Evolutionary conservation across 2,797 vertebrate genomes (phyloP).

Genomic region (Pitangus sulphuratus): DNA sequence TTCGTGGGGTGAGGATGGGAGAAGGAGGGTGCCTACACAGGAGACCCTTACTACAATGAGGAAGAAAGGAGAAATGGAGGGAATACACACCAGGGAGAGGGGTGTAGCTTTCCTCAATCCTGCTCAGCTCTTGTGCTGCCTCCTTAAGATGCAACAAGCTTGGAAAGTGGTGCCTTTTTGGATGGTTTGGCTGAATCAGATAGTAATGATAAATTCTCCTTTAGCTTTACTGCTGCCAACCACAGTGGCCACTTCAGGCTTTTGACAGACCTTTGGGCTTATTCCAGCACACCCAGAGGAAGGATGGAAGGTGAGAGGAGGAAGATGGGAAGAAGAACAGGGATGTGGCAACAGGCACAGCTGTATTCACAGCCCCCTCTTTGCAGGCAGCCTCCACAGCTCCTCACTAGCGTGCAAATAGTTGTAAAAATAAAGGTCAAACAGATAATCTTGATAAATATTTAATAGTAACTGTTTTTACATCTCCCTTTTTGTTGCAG

Average conservation of each 20-base stretch:
- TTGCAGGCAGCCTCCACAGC: neutral
- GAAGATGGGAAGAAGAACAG: neutral
- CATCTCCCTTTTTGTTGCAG: constrained; percentile 1
- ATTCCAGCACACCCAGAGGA: neutral
- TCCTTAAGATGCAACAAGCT: neutral
- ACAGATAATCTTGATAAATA: constrained; percentile 64
- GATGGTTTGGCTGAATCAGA: neutral
- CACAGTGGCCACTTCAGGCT: neutral
- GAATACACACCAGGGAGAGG: neutral
- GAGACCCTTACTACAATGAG: neutral
- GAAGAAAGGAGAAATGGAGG: neutral
- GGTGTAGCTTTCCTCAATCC: neutral
- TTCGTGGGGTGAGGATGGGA: neutral
- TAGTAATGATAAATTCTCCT: neutral
- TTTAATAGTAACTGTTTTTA: constrained; percentile 52
- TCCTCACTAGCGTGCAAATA: neutral
- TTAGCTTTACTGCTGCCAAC: neutral
- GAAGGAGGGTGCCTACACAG: neutral
- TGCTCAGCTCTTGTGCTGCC: neutral
- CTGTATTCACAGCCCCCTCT: neutral
- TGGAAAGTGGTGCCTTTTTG: neutral
- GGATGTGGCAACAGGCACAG: neutral
- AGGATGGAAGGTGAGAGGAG: neutral
- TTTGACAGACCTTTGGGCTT: neutral
- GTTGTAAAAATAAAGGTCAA: constrained; percentile 57